These are phyloP conservation scores for Tor tambroides DNA, from an alignment of 2,113 vertebrate genomes.

Conservation along the genomic window DNA sequence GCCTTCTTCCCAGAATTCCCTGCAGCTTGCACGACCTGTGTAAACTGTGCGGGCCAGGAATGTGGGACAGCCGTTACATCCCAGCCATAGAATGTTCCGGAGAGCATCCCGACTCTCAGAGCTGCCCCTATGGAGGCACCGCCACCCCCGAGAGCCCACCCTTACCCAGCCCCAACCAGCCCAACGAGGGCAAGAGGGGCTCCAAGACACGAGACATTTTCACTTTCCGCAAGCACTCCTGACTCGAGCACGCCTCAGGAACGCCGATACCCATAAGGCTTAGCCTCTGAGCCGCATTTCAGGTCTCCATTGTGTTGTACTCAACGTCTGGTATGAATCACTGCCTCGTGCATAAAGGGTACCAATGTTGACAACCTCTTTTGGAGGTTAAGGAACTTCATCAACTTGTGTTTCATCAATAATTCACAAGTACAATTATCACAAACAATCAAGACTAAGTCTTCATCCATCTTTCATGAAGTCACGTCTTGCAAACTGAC, in stretches of 20 bases:
- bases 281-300: constrained; percentile 6
- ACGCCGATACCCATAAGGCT: constrained; percentile 30
- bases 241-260: constrained; percentile 58
- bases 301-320: neutral
- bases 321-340: constrained; percentile 60
- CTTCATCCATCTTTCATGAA: constrained; percentile 31
- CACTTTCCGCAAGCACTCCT: constrained; percentile 86
- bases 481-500: constrained; percentile 14
- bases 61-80: constrained; percentile 99
- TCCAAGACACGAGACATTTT: constrained; percentile 85
- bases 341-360: constrained; percentile 63
- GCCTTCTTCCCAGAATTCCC: constrained; percentile 90
- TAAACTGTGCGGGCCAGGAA: constrained; percentile 90
- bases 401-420: constrained; percentile 29
- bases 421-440: constrained; percentile 19
- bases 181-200: constrained; percentile 76
- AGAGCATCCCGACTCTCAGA: constrained; percentile 84
- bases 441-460: constrained; percentile 29
- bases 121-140: constrained; percentile 91
- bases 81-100: constrained; percentile 93
- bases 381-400: neutral
- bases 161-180: constrained; percentile 73
- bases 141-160: constrained; percentile 75
- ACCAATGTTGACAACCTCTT: neutral
- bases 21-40: constrained; percentile 95